Conservation (phyloP, 1,140 invertebrate species). For the Drosophila bocqueti region DNA sequence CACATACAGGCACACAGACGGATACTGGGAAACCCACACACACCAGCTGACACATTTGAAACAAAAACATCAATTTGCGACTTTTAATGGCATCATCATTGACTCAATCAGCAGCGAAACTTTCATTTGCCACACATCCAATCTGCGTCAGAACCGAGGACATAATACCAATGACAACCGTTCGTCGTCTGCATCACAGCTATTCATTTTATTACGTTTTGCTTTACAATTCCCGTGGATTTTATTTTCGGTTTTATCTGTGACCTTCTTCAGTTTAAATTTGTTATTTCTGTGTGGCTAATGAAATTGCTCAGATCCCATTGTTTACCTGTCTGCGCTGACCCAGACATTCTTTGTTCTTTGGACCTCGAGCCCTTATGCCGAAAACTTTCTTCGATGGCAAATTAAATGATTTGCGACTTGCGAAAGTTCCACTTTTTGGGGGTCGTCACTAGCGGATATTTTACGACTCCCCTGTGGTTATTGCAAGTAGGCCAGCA, state of each 20-base stretch:
- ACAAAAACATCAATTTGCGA: conserved; percentile 82
- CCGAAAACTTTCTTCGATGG: conserved; percentile 17
- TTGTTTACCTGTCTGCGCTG: conserved; percentile 39
- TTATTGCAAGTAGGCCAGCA: conserved; percentile 26
- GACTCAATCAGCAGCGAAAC: conserved; percentile 77
- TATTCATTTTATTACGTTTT: conserved; percentile 23
- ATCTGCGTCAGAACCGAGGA: conserved; percentile 27
- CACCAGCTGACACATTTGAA: conserved; percentile 53
- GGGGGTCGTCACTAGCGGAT: conserved; percentile 35
- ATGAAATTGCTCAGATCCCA: conserved; percentile 31
- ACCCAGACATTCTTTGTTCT: conserved; percentile 29
- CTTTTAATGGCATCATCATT: conserved; percentile 82
- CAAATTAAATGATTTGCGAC: conserved; percentile 72
- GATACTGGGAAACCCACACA: conserved; percentile 7
- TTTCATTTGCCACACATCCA: conserved; percentile 70
- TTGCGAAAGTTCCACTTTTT: conserved; percentile 34
- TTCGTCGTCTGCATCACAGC: conserved; percentile 22
- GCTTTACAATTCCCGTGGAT: conserved; percentile 21
- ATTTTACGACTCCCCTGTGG: conserved; percentile 56
- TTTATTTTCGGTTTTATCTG: conserved; percentile 8
- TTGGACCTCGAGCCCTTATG: background rate
- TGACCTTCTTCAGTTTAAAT: conserved; percentile 3
- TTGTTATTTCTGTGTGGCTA: conserved; percentile 18
- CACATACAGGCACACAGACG: conserved; percentile 35
- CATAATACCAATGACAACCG: conserved; percentile 24